These are phyloP conservation scores for Drosophila subsilvestris DNA, from an alignment of 2,888 invertebrate genomes.

Conservation along the genomic window DNA sequence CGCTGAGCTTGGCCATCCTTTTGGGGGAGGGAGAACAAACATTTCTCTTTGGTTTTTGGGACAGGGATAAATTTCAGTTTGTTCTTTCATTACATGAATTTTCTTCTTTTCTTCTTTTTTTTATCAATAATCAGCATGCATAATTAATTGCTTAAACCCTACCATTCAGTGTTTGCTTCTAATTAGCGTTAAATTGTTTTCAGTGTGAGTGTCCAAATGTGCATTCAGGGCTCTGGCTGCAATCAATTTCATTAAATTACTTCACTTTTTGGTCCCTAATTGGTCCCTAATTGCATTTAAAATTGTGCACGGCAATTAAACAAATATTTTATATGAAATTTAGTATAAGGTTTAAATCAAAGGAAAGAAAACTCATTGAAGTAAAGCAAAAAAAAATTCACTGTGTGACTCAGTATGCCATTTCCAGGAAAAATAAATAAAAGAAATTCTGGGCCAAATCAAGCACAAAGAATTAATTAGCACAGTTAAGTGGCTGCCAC, in stretches of 20 bases:
- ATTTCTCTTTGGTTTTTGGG: conserved; percentile 1
- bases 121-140: conserved; percentile 25
- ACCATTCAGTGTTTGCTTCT: conserved; percentile 35
- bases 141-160: conserved; percentile 36
- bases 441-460: conserved; percentile 18
- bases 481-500: conserved; percentile 31
- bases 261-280: conserved; percentile 3
- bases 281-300: conserved; percentile 8
- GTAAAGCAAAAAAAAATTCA: not conserved
- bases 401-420: not conserved
- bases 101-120: conserved; percentile 2
- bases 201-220: conserved; percentile 19
- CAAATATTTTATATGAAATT: conserved; percentile 5
- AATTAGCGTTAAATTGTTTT: conserved; percentile 41
- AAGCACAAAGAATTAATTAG: conserved; percentile 54
- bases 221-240: conserved; percentile 6
- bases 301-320: not conserved
- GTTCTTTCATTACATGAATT: not conserved
- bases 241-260: conserved; percentile 28
- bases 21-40: not conserved
- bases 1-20: conserved; percentile 10
- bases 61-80: conserved; percentile 16
- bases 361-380: conserved; percentile 8
- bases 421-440: conserved; percentile 16
- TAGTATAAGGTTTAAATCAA: conserved; percentile 9